Evolutionary conservation across 1,140 invertebrate species (phyloP), one percentile per base, ranked within the genome.

Genomic region (Phenacoccus solenopsis): DNA sequence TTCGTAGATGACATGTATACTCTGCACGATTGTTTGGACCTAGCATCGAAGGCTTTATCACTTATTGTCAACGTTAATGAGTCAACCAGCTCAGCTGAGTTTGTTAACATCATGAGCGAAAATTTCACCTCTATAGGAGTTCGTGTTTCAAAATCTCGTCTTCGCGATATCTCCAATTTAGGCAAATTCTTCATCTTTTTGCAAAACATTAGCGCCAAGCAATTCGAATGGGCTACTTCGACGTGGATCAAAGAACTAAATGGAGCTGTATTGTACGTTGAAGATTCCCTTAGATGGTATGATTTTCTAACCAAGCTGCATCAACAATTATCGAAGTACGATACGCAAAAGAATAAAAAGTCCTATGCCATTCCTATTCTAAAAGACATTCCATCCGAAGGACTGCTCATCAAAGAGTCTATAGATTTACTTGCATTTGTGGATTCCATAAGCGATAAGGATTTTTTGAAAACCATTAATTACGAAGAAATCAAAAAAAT

Each of bases 221-320:
- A 3, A 32, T 49, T 49, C 16, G 32, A 12, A 10, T 30, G n/a
- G 24, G 10, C 12, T 21, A 12, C 68, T 16, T 38, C 10, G 27
- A 30, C 12, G 20, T 69, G 68, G 27, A 21, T 21, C 7, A 12
- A 32, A 4, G 27, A 30, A 32, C 20, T 69, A 12, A 5, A 25
- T 9, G 28, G 3, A 12, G 28, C 28, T 32, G 28, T 69, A 1
- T 3, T 12, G 9, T n/a, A 69, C 28, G 24, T 38, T 2, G 13
- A 69, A 12, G 22, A 69, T 21, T 28, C 68, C 3, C 5, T 28
- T 2, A 30, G 32, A 69, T 69, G 68, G 68, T 69, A 69, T 21
- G 28, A 35, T 7, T 69, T 69, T 25, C 28, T 69, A 21, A 69
- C 2, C 10, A 20, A 3, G 3, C 68, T 69, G 2, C 32, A 69